phyloP scores from a whole-genome alignment of 2,888 invertebrate species.

The Corbicula japonica region DNA sequence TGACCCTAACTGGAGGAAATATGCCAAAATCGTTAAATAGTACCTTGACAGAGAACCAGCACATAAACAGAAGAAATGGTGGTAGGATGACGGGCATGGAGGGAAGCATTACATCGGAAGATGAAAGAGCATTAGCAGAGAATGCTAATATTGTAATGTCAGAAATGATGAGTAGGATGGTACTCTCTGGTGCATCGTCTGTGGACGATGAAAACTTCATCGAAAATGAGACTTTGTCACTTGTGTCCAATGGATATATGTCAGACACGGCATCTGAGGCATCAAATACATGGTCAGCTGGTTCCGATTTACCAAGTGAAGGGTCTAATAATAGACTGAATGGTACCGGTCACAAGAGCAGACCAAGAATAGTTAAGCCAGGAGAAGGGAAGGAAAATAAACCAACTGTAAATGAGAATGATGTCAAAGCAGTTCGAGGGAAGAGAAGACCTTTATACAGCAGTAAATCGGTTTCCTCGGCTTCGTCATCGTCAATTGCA shows the following conservation, averaged over 20 bases:
- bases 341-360: constrained; percentile 68
- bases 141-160: constrained; percentile 89
- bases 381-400: constrained; percentile 67
- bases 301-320: constrained; percentile 78
- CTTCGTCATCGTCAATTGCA: constrained; percentile 35
- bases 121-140: constrained; percentile 88
- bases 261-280: constrained; percentile 88
- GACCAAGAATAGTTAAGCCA: constrained; percentile 88
- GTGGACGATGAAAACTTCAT: constrained; percentile 88
- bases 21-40: constrained; percentile 18
- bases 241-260: constrained; percentile 92
- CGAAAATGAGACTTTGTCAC: constrained; percentile 90
- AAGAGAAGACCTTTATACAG: constrained; percentile 78
- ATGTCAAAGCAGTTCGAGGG: constrained; percentile 72
- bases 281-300: constrained; percentile 79
- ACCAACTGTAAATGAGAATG: constrained; percentile 23
- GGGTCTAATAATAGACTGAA: constrained; percentile 71
- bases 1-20: constrained; percentile 45
- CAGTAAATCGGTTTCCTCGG: constrained; percentile 45
- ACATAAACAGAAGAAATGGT: constrained; percentile 3
- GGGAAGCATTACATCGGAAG: constrained; percentile 80
- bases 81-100: no score
- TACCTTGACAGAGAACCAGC: constrained; percentile 29
- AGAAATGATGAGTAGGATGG: constrained; percentile 87
- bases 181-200: constrained; percentile 68